Percentiles rank a stretch among this genome's conserved stretches.
These are phyloP conservation scores for Lapara coniferarum DNA, from an alignment of 2,888 invertebrate genomes.

Conservation along the genomic window DNA sequence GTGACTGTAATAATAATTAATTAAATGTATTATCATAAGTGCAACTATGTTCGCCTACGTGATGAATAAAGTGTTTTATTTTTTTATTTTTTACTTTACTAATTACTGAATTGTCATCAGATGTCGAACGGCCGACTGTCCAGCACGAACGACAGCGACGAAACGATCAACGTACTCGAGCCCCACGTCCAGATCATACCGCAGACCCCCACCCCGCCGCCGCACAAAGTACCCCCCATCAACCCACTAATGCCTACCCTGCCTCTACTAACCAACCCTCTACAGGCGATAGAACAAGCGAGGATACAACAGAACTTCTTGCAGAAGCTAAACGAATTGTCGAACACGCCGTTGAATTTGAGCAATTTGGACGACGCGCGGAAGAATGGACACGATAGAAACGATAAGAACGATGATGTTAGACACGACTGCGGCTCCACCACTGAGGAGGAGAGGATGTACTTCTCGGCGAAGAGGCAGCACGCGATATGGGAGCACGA, in stretches of 20 bases:
- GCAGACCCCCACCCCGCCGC: slow-evolving; percentile 67
- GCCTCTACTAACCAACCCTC: slow-evolving; percentile 62
- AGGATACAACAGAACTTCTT: slow-evolving; percentile 72
- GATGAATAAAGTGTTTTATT: no score
- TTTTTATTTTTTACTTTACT: no score
- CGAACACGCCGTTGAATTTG: slow-evolving; percentile 75
- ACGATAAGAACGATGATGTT: slow-evolving; percentile 51
- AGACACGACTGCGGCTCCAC: slow-evolving; percentile 62
- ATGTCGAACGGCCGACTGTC: slow-evolving; percentile 81
- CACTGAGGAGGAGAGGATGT: slow-evolving; percentile 72
- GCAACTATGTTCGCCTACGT: no score
- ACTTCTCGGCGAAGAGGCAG: slow-evolving; percentile 75
- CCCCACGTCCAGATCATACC: slow-evolving; percentile 77
- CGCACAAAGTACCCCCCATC: slow-evolving; percentile 49
- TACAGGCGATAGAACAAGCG: slow-evolving; percentile 74
- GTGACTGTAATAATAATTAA: no score
- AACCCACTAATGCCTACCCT: slow-evolving; percentile 47
- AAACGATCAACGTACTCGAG: slow-evolving; percentile 77
- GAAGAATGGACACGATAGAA: slow-evolving; percentile 56
- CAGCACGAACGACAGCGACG: slow-evolving; percentile 80
- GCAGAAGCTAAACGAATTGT: slow-evolving; percentile 72
- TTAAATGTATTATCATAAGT: no score
- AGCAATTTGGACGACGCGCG: slow-evolving; percentile 70
- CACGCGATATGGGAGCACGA: slow-evolving; percentile 81
- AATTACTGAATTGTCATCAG: slow-evolving; percentile 45